Evolutionary conservation across 2,888 invertebrate species (phyloP), one percentile per base, ranked within the genome.

Genomic region (Aphidoletes aphidimyza): DNA sequence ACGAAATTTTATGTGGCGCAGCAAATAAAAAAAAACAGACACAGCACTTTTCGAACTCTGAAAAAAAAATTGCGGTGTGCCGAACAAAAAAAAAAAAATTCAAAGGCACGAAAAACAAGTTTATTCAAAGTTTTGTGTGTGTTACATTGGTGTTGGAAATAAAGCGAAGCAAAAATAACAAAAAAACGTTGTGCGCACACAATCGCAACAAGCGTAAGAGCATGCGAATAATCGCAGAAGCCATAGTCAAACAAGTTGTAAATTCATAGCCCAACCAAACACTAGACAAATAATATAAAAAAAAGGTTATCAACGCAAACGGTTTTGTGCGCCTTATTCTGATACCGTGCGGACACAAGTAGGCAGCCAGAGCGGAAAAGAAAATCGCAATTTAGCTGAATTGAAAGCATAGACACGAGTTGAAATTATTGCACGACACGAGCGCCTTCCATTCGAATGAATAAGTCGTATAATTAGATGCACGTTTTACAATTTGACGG

Each of bases 271-370:
- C 69, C 26, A 26, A 69, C 26, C 30, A 14, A 69, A 69, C 30
- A 69, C 34, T 69, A 30, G 69, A 11, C 9, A 54, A 69, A 34
- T 9, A 42, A 42, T 9, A 42, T 9, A 42, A 69, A 26, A 69
- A 34, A 69, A 69, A 69, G 69, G 69, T 69, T 69, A 69, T 69
- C 69, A 69, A n/a, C n/a, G n/a, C 69, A 69, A 69, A 69, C n/a
- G n/a, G n/a, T 54, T 54, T 8, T 22, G n/a, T 54, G 22, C 22
- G 47, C 19, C 17, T 47, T 47, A 19, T 47, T 47, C 17, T 47
- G 47, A 47, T 47, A 47, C 47, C 42, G 42, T 14, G 14, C 6
- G 8, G 14, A 14, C 42, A 42, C 8, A 6, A 42, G 42, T 14
- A 42, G 11, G 39, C 39, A 39, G 11, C 11, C 11, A 8, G 39